Evolutionary conservation across 2,888 invertebrate genomes (phyloP), one percentile per base, ranked within the genome.

Genomic region (Troides helena): DNA sequence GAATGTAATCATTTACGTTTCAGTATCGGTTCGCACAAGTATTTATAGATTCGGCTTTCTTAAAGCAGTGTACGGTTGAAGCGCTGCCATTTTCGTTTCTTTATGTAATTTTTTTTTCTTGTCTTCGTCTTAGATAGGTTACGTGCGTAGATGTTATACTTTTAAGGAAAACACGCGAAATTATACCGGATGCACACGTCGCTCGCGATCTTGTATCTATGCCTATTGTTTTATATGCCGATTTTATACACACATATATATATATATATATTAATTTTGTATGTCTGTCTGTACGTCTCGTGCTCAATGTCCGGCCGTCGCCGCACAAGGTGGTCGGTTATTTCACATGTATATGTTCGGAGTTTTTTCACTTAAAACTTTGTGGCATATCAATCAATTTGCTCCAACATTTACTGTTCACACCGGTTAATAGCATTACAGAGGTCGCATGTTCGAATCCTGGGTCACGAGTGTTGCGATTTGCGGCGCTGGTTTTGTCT

Each of bases 41-140:
- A 78, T 80, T 71, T 71, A 69, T 75, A 80, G 77, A 10, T 12
- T 83, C 80, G 80, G 84, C 85, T 83, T 85, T 77, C 79, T 79
- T 82, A 79, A 76, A 80, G 84, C 81, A 79, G 83, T 85, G 84
- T 78, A 85, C 82, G 85, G 81, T 83, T 86, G 86, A 87, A 81
- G 81, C 81, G 81, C 82, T 85, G 78, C 83, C 30, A 21, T 17
- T 82, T 76, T 76, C 74, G 72, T 39, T 7, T 39, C 8, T 39
- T 39, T 39, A 6, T 39, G 5, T 10, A 6, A 10, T 39, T 39
- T 10, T 10, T 10, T 39, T 39, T 39, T 39, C 39, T 7, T 39
- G 85, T 86, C 84, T 83, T 83, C 80, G 82, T 89, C 85, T 84
- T 91, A 91, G 91, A 88, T 90, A 91, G 90, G 88, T 83, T 87